Percentiles rank a stretch among this genome's conserved stretches.
These are phyloP conservation scores for Oreochromis aureus DNA, from an alignment of 2,113 vertebrate genomes.

Conservation along the genomic window DNA sequence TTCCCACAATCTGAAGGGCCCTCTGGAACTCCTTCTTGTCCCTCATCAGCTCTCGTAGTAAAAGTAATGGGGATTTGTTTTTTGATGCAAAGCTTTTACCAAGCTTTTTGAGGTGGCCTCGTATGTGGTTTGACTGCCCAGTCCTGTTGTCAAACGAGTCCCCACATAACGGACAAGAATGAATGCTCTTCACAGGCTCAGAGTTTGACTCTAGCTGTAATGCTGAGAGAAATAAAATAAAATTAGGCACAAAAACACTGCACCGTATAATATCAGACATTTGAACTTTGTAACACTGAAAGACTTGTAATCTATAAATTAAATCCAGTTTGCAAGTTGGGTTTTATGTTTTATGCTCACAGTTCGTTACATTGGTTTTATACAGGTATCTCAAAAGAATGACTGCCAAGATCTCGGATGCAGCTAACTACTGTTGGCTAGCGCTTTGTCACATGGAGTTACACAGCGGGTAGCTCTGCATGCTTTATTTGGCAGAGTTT, in stretches of 20 bases:
- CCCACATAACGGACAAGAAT: slow-evolving; percentile 91
- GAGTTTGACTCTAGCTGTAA: slow-evolving; percentile 82
- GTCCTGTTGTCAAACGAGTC: slow-evolving; percentile 95
- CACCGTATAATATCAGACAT: not conserved
- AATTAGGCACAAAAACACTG: not conserved
- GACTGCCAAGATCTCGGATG: not conserved
- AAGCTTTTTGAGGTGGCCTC: slow-evolving; percentile 94
- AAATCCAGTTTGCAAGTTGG: not conserved
- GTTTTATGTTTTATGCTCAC: not conserved
- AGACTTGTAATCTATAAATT: not conserved
- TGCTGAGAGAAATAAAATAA: slow-evolving; percentile 58
- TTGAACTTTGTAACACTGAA: not conserved
- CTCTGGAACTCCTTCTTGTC: slow-evolving; percentile 93
- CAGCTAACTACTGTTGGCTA: not conserved
- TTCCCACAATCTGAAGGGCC: slow-evolving; percentile 89
- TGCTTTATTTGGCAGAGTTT: not conserved
- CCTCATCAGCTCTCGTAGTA: slow-evolving; percentile 93
- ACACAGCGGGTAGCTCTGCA: not conserved
- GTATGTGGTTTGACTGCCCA: slow-evolving; percentile 95
- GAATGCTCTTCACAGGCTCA: slow-evolving; percentile 64
- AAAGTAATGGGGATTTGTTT: slow-evolving; percentile 87
- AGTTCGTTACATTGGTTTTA: not conserved
- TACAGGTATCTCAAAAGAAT: not conserved
- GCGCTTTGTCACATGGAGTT: not conserved
- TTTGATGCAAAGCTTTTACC: slow-evolving; percentile 85